Conservation (phyloP, 2,888 invertebrate genomes). For the Chrysotoxum bicinctum region DNA sequence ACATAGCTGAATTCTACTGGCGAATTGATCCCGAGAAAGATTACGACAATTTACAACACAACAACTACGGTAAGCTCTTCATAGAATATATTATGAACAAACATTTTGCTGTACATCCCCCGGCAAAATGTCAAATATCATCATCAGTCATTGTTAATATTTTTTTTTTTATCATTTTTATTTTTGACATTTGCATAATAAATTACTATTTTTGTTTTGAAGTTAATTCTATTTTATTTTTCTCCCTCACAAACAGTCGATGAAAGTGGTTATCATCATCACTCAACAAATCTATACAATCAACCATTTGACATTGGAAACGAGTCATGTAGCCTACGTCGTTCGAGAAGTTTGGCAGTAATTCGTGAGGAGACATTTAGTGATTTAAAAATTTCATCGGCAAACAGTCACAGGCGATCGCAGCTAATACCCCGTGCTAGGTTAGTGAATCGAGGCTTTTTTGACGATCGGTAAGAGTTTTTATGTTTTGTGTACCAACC, state of each 20-base stretch:
- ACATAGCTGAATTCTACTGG: slow-evolving; percentile 81
- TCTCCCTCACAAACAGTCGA: slow-evolving; percentile 72
- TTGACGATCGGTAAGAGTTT: slow-evolving; percentile 86
- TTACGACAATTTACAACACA: slow-evolving; percentile 73
- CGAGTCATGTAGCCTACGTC: slow-evolving; percentile 84
- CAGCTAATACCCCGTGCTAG: slow-evolving; percentile 91
- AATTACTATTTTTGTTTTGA: slow-evolving; percentile 1
- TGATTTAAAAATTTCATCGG: slow-evolving; percentile 86
- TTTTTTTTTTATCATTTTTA: slow-evolving; percentile 6
- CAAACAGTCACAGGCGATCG: slow-evolving; percentile 86
- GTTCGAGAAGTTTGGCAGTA: slow-evolving; percentile 88
- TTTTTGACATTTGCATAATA: slow-evolving; percentile 33
- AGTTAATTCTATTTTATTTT: no score
- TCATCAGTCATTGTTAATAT: slow-evolving; percentile 37
- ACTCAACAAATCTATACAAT: slow-evolving; percentile 74
- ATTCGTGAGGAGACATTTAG: slow-evolving; percentile 90
- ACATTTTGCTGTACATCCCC: neutral
- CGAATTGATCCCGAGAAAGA: slow-evolving; percentile 79
- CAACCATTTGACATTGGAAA: slow-evolving; percentile 78
- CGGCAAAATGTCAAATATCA: neutral
- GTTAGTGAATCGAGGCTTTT: slow-evolving; percentile 88
- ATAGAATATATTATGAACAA: neutral
- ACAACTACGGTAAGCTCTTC: slow-evolving; percentile 58
- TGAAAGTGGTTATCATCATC: slow-evolving; percentile 76
- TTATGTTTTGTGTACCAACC: neutral